These are phyloP conservation scores for Carlito syrichta DNA, from an alignment of 2,113 vertebrate genomes.

Conservation along the genomic window DNA sequence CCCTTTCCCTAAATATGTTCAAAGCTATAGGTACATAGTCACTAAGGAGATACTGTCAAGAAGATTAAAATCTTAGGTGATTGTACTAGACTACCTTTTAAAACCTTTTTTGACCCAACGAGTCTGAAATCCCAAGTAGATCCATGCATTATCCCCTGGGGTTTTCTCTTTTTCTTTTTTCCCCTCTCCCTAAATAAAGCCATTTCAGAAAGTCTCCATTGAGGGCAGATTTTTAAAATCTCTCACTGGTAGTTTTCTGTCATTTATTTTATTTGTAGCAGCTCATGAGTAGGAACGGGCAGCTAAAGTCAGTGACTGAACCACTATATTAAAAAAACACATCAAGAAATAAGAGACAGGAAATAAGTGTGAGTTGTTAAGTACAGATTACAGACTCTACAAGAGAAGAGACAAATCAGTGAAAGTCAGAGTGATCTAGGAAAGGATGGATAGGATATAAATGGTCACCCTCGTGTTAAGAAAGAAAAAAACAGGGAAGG, in stretches of 20 bases:
- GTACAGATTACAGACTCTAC: background rate
- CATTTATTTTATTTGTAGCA: background rate
- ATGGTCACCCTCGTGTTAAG: background rate
- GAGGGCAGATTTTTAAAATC: background rate
- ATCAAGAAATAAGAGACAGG: constrained; percentile 12
- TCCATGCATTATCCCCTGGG: background rate
- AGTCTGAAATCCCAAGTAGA: constrained; percentile 5
- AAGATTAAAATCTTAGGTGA: constrained; percentile 34
- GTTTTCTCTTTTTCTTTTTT: background rate
- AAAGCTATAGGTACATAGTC: background rate
- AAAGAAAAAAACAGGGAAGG: background rate
- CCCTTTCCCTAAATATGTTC: background rate
- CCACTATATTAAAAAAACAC: constrained; percentile 1
- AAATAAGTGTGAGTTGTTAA: constrained; percentile 8
- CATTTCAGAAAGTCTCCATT: constrained; percentile 29
- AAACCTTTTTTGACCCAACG: background rate
- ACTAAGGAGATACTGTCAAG: background rate
- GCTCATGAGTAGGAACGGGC: background rate
- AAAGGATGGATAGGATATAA: background rate
- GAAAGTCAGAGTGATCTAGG: background rate
- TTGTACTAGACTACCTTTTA: background rate
- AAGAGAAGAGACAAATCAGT: background rate
- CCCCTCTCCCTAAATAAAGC: constrained; percentile 6
- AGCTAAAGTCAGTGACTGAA: background rate
- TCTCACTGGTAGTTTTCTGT: background rate